Evolutionary conservation across 53 echinoderm and acorn worm species (phyloP).

Genomic region (Crossaster papposus): DNA sequence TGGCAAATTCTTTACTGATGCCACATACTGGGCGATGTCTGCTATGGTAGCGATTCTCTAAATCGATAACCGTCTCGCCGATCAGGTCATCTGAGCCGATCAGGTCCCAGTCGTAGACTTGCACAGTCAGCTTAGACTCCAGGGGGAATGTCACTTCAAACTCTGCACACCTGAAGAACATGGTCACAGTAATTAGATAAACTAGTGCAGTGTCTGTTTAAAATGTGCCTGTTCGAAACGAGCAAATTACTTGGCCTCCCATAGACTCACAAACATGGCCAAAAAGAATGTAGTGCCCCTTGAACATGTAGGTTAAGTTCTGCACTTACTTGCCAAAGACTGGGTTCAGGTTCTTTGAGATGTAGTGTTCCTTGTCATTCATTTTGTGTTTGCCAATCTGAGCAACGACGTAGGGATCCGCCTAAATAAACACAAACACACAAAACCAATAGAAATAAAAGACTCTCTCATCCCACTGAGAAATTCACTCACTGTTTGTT

Average conservation of each 20-base stretch:
- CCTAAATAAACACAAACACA: slow-evolving; percentile 45
- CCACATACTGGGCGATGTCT: slow-evolving; percentile 90
- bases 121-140: slow-evolving; percentile 91
- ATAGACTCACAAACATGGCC: no score
- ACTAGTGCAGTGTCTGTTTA: no score
- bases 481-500: no score
- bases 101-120: slow-evolving; percentile 97
- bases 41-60: slow-evolving; percentile 96
- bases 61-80: slow-evolving; percentile 88
- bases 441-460: not conserved
- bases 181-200: no score
- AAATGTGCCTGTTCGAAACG: no score
- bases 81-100: slow-evolving; percentile 94
- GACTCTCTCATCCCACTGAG: no score
- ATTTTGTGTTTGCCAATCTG: slow-evolving; percentile 84
- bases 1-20: slow-evolving; percentile 81
- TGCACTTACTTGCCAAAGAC: slow-evolving; percentile 95
- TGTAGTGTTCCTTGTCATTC: slow-evolving; percentile 91
- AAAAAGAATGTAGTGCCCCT: not conserved
- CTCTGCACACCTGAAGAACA: slow-evolving; percentile 82
- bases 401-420: slow-evolving; percentile 81
- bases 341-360: slow-evolving; percentile 97
- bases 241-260: no score
- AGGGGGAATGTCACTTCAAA: slow-evolving; percentile 95
- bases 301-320: not conserved